Evolutionary conservation across 2,888 invertebrate species (phyloP).

Genomic region (Prosopocoilus inquinatus): DNA sequence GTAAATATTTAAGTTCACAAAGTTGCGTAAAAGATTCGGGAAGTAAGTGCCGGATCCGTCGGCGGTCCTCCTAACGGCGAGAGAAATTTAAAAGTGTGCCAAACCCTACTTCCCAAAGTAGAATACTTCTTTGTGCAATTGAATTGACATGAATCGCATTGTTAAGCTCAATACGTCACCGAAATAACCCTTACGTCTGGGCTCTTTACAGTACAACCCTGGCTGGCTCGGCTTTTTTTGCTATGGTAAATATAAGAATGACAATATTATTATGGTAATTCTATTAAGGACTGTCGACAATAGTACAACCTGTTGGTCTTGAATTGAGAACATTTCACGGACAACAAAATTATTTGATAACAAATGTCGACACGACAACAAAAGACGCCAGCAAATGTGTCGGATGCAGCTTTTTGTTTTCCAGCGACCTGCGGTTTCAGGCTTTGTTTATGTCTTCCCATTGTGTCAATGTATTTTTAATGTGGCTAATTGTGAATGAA

Average conservation of each 20-base stretch:
- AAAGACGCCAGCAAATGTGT: conserved; percentile 42
- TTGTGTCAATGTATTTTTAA: conserved; percentile 40
- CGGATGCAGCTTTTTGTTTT: conserved; percentile 41
- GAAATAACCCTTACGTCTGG: conserved; percentile 42
- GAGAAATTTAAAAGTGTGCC: conserved; percentile 24
- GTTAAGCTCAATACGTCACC: conserved; percentile 43
- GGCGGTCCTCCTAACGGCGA: conserved; percentile 19
- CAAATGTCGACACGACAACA: conserved; percentile 45
- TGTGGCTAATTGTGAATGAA: conserved; percentile 40
- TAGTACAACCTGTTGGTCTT: conserved; percentile 50
- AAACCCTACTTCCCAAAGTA: conserved; percentile 39
- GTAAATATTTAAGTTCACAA: conserved; percentile 25
- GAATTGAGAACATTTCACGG: conserved; percentile 49
- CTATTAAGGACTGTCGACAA: conserved; percentile 51
- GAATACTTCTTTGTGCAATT: conserved; percentile 46
- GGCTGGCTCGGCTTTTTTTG: conserved; percentile 43
- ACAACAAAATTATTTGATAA: conserved; percentile 52
- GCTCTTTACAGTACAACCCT: conserved; percentile 33
- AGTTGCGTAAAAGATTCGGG: conserved; percentile 27
- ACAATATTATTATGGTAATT: conserved; percentile 54
- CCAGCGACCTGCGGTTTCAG: conserved; percentile 36
- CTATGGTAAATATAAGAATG: conserved; percentile 51
- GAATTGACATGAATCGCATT: conserved; percentile 47
- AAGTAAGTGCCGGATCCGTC: conserved; percentile 22
- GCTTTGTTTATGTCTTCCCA: conserved; percentile 36